phyloP scores from a whole-genome alignment of 2,113 vertebrate species.

The Acrocephalus kingi region DNA sequence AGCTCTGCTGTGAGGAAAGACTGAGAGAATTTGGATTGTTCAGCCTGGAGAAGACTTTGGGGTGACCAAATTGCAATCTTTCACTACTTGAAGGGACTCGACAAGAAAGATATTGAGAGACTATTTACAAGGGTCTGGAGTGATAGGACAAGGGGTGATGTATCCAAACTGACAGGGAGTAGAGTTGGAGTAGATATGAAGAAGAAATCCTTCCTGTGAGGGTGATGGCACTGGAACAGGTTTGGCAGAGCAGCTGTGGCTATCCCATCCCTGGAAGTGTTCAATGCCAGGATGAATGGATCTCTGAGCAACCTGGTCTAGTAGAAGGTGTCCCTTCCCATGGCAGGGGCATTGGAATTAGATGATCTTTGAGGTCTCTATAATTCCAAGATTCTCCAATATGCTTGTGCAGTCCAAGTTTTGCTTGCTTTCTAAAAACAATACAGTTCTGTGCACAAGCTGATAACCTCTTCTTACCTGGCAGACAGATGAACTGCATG shows the following conservation, averaged over 20 bases:
- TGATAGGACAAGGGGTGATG: neutral
- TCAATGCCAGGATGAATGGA: neutral
- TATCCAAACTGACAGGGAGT: neutral
- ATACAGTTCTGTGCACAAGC: neutral
- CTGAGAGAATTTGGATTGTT: rapidly evolving
- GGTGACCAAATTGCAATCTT: rapidly evolving
- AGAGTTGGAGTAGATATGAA: neutral
- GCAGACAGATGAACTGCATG: neutral
- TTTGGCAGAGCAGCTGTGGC: neutral
- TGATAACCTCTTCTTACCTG: neutral
- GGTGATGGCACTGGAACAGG: no score
- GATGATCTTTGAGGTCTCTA: neutral
- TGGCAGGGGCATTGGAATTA: neutral
- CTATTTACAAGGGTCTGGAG: rapidly evolving
- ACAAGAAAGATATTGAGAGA: neutral
- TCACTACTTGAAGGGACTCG: rapidly evolving
- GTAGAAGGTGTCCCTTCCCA: neutral
- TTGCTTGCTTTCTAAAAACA: neutral
- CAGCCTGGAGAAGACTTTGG: neutral
- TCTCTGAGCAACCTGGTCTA: neutral
- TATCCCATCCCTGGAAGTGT: neutral
- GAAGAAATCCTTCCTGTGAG: neutral
- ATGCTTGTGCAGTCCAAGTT: neutral
- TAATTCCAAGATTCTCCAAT: neutral
- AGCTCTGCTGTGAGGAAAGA: neutral